phyloP scores from a whole-genome alignment of 2,797 vertebrate genomes.

The Danio aesculapii region DNA sequence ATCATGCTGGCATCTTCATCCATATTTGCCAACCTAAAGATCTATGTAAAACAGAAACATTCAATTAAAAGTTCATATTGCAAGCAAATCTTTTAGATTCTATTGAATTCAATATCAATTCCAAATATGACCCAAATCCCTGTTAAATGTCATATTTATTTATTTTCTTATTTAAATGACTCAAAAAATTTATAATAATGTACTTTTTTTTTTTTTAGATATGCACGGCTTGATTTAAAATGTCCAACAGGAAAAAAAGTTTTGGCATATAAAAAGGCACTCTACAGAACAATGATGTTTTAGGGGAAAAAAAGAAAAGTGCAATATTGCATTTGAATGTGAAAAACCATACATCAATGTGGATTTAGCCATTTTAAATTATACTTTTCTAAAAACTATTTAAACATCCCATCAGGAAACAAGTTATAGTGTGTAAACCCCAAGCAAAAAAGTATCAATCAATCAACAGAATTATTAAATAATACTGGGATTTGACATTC shows the following conservation, averaged over 20 bases:
- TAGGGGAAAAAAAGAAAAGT: no score
- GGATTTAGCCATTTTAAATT: neutral
- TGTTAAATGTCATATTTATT: no score
- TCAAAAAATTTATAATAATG: no score
- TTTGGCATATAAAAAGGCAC: no score
- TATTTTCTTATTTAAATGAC: no score
- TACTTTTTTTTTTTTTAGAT: no score
- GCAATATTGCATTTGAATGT: no score
- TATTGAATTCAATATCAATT: neutral
- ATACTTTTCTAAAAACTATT: neutral
- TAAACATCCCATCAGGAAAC: neutral
- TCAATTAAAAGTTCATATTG: neutral
- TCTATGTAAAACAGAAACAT: neutral
- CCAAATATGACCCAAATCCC: neutral
- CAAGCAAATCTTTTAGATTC: neutral
- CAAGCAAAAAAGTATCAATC: neutral
- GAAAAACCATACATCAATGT: no score
- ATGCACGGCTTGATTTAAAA: no score
- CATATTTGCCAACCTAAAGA: neutral
- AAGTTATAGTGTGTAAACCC: neutral
- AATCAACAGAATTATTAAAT: neutral
- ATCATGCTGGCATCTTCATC: neutral
- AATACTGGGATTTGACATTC: conserved; percentile 51
- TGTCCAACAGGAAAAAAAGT: no score
- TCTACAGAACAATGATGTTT: no score